Evolutionary conservation across 2,113 vertebrate species (phyloP).

Genomic region (Natator depressus): DNA sequence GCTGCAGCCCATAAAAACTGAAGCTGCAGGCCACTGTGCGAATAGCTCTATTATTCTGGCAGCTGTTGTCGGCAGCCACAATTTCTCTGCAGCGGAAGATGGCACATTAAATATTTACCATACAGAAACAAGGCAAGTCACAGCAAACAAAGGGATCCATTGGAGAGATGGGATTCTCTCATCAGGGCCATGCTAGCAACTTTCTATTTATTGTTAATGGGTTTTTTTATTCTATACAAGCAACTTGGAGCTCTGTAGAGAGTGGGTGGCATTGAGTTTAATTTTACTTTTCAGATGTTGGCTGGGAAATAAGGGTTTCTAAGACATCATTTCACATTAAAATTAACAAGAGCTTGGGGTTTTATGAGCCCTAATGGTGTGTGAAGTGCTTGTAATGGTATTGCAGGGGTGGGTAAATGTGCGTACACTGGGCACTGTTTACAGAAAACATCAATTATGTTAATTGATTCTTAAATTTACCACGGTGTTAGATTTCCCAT

Average conservation of each 20-base stretch:
- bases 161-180: not conserved
- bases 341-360: not conserved
- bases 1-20: not conserved
- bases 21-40: not conserved
- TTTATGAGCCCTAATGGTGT: accelerated
- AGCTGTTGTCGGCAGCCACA: not conserved
- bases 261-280: accelerated
- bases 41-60: not conserved
- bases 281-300: not conserved
- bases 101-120: not conserved
- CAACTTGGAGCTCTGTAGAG: accelerated
- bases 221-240: not conserved
- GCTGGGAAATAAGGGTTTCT: slow-evolving; percentile 11
- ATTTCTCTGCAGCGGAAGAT: not conserved
- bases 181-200: not conserved
- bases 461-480: not conserved
- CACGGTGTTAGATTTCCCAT: not conserved
- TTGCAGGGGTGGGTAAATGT: not conserved
- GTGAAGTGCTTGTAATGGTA: not conserved
- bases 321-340: not conserved
- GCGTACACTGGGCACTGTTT: not conserved
- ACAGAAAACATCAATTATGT: not conserved
- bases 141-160: not conserved
- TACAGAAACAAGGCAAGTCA: not conserved
- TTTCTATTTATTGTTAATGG: not conserved